Conservation (phyloP, 2,888 invertebrate genomes). For the Steinernema hermaphroditum region DNA sequence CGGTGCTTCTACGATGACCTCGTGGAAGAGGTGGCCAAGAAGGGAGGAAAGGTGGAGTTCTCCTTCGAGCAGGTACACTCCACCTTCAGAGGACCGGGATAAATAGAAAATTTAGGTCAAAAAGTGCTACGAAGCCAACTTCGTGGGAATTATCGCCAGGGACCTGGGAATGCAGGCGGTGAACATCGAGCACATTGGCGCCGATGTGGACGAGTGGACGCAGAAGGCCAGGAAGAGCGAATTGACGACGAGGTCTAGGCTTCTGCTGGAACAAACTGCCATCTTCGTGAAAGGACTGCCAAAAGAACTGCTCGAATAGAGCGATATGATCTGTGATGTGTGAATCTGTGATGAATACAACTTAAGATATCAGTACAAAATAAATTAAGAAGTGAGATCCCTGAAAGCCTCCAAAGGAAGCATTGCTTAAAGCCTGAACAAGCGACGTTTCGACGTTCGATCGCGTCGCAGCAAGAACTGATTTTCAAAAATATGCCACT, state of each 20-base stretch:
- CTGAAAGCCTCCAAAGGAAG: too few species aligned
- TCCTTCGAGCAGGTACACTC: background rate
- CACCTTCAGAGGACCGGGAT: background rate
- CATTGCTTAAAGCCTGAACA: too few species aligned
- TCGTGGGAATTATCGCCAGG: background rate
- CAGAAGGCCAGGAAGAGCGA: background rate
- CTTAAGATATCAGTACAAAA: too few species aligned
- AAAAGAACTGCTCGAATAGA: background rate
- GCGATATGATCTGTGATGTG: too few species aligned
- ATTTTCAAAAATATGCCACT: too few species aligned
- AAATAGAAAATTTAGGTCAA: background rate
- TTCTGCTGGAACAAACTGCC: background rate
- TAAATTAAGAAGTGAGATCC: too few species aligned
- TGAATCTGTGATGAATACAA: too few species aligned
- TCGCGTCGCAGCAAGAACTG: too few species aligned
- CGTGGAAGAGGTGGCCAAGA: background rate
- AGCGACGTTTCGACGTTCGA: too few species aligned
- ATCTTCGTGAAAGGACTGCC: background rate
- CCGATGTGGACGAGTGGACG: constrained; percentile 4
- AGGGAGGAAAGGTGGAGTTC: background rate
- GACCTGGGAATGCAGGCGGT: background rate
- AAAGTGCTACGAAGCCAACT: constrained; percentile 3
- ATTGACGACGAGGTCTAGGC: background rate
- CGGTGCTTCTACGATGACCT: background rate
- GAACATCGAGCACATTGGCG: background rate